Base-by-base conservation (phyloP, 1,140 invertebrate species). In the Sycophaga agraensis region DNA sequence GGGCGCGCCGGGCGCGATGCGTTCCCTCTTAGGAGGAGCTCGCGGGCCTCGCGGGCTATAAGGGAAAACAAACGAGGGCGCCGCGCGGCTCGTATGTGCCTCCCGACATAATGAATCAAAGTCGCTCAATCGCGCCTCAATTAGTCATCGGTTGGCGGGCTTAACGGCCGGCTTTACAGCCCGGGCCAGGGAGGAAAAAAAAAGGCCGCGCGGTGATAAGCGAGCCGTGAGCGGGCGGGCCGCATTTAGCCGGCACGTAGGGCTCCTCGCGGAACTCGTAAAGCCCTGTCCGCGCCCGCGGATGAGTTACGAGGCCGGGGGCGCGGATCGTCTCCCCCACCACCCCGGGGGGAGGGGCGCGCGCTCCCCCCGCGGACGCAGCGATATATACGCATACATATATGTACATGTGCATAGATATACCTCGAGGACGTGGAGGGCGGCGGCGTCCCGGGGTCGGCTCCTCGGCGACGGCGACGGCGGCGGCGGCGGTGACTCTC, bases 261-360 rank as follows among this genome's bases (percentile, higher is more conserved):
- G 26, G 40, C 54, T 64, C 59, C 63, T 59, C 55, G 56, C 37
- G 45, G 59, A 64, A 59, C 49, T 46, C 62, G 48, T 64, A 64
- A 64, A 64, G 37, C 34, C n/a, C n/a, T n/a, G 12, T 45, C 26
- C 51, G 39, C 53, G 53, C 53, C 14, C 54, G 45, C n/a, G n/a
- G n/a, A n/a, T n/a, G n/a, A n/a, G n/a, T n/a, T n/a, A n/a, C n/a
- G n/a, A n/a, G n/a, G n/a, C n/a, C n/a, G n/a, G n/a, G n/a, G n/a
- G n/a, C n/a, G n/a, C n/a, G n/a, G n/a, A n/a, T n/a, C n/a, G n/a
- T n/a, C n/a, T n/a, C n/a, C n/a, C n/a, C n/a, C n/a, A n/a, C n/a
- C n/a, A n/a, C n/a, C n/a, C n/a, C n/a, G n/a, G n/a, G n/a, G n/a
- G n/a, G n/a, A n/a, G n/a, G n/a, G n/a, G n/a, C n/a, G n/a, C n/a